Evolutionary conservation across 1,140 invertebrate genomes (phyloP), one percentile per base, ranked within the genome.

Genomic region (Rhopalosiphum maidis): DNA sequence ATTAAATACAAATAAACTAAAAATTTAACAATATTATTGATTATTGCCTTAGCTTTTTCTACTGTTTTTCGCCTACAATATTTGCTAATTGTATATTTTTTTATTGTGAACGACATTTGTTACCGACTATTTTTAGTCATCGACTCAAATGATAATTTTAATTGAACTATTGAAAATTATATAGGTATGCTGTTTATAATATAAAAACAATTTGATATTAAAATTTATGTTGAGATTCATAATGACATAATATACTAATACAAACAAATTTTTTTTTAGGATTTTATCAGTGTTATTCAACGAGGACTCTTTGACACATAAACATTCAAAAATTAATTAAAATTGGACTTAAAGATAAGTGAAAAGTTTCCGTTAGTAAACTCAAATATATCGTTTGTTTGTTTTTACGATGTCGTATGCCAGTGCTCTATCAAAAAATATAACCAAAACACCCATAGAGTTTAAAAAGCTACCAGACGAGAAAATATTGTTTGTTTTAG

Each of bases 401-500:
- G 41, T 68, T 37, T 11, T 37, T 68, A 90, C 35, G 0, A 93
- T 91, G 90, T 86, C 82, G 0, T 93, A 86, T 55, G 82, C 91
- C 43, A 55, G 22, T 2, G 48, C 35, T 41, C 18, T 86, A 22
- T 82, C 68, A 35, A 91, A 91, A 48, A 91, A 54, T 48, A 0
- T 35, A 1, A 23, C 25, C 22, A 86, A 93, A 85, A 25, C 68
- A 21, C 23, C 91, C 7, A 9, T 55, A 1, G 48, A 41, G 25
- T 83, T 93, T 86, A 86, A 85, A 86, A 93, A 55, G 7, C 15
- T 93, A 55, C 91, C 91, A 35, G 35, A 48, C 21, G 91, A 93
- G 21, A 93, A 86, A 85, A 86, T 93, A 54, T 86, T 93, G 15
- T 85, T 93, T 41, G 82, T 93, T 9, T 86, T 93, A 7, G 91